phyloP scores from a whole-genome alignment of 37 sponge, comb jelly and placozoan genomes.

The Theonella swinhoei region DNA sequence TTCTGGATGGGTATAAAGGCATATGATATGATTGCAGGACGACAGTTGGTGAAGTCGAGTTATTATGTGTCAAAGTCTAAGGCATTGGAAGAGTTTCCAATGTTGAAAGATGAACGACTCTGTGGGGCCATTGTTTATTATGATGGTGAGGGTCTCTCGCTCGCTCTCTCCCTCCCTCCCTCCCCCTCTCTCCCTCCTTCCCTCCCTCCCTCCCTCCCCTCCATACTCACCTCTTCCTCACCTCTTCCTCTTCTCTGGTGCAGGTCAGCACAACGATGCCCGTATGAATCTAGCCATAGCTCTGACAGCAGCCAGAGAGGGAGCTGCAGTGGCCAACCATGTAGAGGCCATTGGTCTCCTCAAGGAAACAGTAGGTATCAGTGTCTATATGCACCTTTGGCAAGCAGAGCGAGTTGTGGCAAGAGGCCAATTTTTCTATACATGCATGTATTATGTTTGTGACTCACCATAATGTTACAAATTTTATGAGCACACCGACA shows the following conservation, averaged over 20 bases:
- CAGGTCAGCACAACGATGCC: conserved; percentile 97
- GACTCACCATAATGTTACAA: not conserved
- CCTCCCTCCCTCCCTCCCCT: not conserved
- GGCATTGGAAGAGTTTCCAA: conserved; percentile 97
- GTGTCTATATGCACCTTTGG: too few species aligned
- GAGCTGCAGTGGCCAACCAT: conserved; percentile 91
- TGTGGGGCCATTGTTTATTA: conserved; percentile 94
- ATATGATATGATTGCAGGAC: conserved; percentile 95
- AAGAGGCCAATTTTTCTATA: too few species aligned
- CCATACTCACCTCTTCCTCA: not conserved
- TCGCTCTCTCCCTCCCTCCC: not conserved
- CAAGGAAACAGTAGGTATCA: not conserved
- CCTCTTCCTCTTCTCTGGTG: not conserved
- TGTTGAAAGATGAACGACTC: conserved; percentile 87
- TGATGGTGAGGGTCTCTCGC: conserved; percentile 66
- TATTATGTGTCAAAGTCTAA: conserved; percentile 83
- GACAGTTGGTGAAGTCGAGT: conserved; percentile 80
- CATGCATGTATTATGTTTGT: too few species aligned
- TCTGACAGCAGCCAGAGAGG: conserved; percentile 91
- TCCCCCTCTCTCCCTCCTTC: not conserved
- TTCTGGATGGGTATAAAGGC: conserved; percentile 95
- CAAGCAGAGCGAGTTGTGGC: too few species aligned
- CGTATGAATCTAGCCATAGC: conserved; percentile 95
- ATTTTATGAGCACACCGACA: not conserved
- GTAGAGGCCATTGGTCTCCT: conserved; percentile 74